Conservation (phyloP, 2,888 invertebrate genomes). For the Trichacis sp. region DNA sequence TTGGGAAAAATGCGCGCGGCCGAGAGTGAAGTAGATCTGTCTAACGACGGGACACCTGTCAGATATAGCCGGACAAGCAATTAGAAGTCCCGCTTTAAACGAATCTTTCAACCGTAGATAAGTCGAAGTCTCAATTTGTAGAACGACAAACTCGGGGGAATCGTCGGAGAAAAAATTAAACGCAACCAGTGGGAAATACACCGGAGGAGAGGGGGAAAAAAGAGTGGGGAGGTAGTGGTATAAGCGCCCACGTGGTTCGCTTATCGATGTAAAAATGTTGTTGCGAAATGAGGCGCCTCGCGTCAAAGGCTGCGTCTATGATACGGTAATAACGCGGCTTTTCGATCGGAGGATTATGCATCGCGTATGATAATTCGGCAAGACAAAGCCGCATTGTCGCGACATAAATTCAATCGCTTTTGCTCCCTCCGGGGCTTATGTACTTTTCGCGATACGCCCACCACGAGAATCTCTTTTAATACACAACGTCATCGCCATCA, state of each 20-base stretch:
- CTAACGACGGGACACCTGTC: not conserved
- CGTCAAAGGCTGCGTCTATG: conserved; percentile 56
- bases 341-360: conserved; percentile 49
- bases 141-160: not conserved
- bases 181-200: too few species aligned
- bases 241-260: too few species aligned
- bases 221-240: too few species aligned
- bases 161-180: too few species aligned
- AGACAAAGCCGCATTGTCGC: conserved; percentile 67
- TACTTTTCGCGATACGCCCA: conserved; percentile 47
- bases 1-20: not conserved
- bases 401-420: conserved; percentile 61
- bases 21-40: not conserved
- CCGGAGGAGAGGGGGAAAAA: too few species aligned
- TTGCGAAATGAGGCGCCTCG: conserved; percentile 54
- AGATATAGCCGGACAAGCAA: not conserved
- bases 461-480: conserved; percentile 37
- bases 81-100: not conserved
- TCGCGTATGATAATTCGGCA: conserved; percentile 65
- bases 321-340: conserved; percentile 57
- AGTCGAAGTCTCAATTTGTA: not conserved
- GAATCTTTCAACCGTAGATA: not conserved
- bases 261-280: conserved; percentile 11
- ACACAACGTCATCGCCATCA: conserved; percentile 43
- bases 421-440: conserved; percentile 25